Evolutionary conservation across 2,888 invertebrate species (phyloP), one percentile per base, ranked within the genome.

Genomic region (Parnassius apollo): DNA sequence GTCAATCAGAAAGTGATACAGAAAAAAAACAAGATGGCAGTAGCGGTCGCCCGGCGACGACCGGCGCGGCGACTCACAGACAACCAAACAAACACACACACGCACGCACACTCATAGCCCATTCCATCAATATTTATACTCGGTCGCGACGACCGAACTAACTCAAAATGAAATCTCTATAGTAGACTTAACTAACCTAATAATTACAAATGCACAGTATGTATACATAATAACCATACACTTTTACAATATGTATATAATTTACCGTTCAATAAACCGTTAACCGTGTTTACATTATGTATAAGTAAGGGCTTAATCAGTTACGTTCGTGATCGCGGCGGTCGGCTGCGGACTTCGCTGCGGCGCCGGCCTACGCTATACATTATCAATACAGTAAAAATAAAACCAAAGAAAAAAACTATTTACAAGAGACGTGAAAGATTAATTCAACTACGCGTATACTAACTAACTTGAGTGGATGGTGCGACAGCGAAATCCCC

Each of bases 301-400:
- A 76, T 78, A 75, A 18, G 62, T 64, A 61, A 57, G 62, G 64
- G 66, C 56, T 57, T 57, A 56, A 25, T 42, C 45, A 45, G 35
- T 25, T 42, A 18, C 45, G 59, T 45, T 58, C 60, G 53, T 46
- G 66, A 57, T 44, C 54, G 18, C 97, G 72, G 98, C 98, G 49
- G 49, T 49, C 49, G 49, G 49, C 49, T 13, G 13, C 49, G 49
- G 49, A 49, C 49, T 49, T 49, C 87, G 98, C 97, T 52, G 98
- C 98, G 59, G 97, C 96, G 68, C 92, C 98, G 64, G 97, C 56
- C 46, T 52, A n/a, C 57, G 8, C 49, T 49, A 13, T 49, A 49
- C 49, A 49, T 13, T 49, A 12, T 49, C 13, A 12, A 13, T 13
- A 49, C 46, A 49, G 8, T 49, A 49, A 49, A 49, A 59, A 61